Conservation (phyloP, 2,113 vertebrate species). For the Pica pica region DNA sequence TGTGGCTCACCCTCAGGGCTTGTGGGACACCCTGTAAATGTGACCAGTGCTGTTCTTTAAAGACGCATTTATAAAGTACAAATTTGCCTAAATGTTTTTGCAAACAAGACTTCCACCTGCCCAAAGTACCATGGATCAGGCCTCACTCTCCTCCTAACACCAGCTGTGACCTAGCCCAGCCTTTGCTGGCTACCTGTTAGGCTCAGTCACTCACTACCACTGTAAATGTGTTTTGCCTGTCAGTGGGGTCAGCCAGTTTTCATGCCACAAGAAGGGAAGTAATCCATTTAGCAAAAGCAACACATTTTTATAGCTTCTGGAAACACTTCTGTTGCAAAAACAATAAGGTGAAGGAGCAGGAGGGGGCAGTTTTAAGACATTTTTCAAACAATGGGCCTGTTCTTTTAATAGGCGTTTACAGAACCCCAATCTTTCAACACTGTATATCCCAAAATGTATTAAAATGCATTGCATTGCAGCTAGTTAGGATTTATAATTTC, state of each 20-base stretch:
- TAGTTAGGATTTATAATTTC: not conserved
- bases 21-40: not conserved
- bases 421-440: not conserved
- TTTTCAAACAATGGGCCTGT: not conserved
- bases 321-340: slow-evolving; percentile 27
- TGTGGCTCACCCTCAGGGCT: not conserved
- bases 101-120: not conserved
- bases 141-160: not conserved
- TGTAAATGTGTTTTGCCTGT: not conserved
- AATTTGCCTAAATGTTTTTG: not conserved
- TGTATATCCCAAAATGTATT: not conserved
- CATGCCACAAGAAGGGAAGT: not conserved
- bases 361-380: not conserved
- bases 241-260: not conserved
- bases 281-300: not conserved
- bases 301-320: not conserved
- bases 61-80: not conserved
- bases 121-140: not conserved
- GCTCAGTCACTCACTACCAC: not conserved
- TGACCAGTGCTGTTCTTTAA: not conserved
- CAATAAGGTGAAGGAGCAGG: not conserved
- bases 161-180: not conserved
- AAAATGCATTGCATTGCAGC: not conserved
- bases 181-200: not conserved
- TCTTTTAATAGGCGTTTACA: not conserved